Percentiles rank a stretch among this genome's conserved stretches.
phyloP scores from a whole-genome alignment of 2,888 invertebrate species.

The Ornithoptera priamus region DNA sequence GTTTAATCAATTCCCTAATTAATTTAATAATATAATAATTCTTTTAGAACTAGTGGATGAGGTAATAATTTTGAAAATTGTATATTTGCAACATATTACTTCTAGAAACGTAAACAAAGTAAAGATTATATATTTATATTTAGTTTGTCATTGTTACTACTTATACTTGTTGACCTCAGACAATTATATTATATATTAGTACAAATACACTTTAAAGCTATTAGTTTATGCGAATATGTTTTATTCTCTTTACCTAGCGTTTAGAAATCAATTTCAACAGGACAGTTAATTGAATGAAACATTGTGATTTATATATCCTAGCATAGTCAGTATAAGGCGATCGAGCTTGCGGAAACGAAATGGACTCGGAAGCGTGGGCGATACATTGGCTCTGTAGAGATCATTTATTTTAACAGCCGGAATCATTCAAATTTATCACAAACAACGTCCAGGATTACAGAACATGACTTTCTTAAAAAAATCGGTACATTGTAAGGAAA shows the following conservation, averaged over 20 bases:
- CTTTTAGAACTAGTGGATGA: too few species aligned
- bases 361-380: constrained; percentile 50
- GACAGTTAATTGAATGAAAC: constrained; percentile 37
- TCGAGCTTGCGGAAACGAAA: constrained; percentile 54
- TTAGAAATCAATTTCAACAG: constrained; percentile 1
- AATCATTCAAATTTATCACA: constrained; percentile 1
- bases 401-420: constrained; percentile 41
- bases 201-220: neutral
- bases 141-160: constrained; percentile 9
- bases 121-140: constrained; percentile 14
- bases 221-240: neutral
- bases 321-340: constrained; percentile 48
- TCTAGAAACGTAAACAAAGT: neutral
- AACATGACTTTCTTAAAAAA: neutral
- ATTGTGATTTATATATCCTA: constrained; percentile 37
- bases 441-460: neutral
- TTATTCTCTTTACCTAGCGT: neutral
- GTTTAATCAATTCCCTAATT: too few species aligned
- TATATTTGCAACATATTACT: constrained; percentile 7
- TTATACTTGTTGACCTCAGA: constrained; percentile 9
- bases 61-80: neutral
- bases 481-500: neutral
- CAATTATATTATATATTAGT: constrained; percentile 1
- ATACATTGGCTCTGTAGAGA: constrained; percentile 55
- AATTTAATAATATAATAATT: too few species aligned